These are phyloP conservation scores for Chymomyza costata DNA, from an alignment of 1,140 invertebrate species.

Conservation along the genomic window DNA sequence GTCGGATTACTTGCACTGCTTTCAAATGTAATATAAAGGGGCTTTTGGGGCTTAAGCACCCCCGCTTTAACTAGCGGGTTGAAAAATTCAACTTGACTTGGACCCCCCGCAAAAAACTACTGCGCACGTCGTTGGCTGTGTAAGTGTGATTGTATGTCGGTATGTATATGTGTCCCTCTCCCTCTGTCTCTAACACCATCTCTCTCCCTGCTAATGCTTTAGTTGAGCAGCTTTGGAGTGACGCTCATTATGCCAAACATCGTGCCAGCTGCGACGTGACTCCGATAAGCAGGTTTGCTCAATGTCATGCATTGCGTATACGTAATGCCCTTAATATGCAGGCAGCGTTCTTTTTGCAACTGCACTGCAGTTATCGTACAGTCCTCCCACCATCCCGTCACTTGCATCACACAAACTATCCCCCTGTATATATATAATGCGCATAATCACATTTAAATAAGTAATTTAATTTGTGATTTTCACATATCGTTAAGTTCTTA, in stretches of 20 bases:
- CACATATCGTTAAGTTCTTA: slow-evolving; percentile 58
- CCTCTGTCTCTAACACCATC: slow-evolving; percentile 13
- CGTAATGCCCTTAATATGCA: slow-evolving; percentile 58
- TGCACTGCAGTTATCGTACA: slow-evolving; percentile 55
- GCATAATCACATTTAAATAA: slow-evolving; percentile 70
- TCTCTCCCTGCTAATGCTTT: slow-evolving; percentile 13
- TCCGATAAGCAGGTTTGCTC: slow-evolving; percentile 60
- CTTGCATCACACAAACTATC: slow-evolving; percentile 48
- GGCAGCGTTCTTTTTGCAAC: slow-evolving; percentile 60
- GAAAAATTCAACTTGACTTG: too few relatives aligned
- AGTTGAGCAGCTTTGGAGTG: slow-evolving; percentile 20
- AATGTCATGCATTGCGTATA: slow-evolving; percentile 61
- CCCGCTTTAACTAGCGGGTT: too few relatives aligned
- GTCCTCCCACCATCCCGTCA: slow-evolving; percentile 7
- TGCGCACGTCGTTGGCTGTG: too few relatives aligned
- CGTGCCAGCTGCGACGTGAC: slow-evolving; percentile 57
- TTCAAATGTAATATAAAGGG: too few relatives aligned
- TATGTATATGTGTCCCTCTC: too few relatives aligned
- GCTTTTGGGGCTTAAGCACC: too few relatives aligned
- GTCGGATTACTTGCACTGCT: slow-evolving; percentile 53
- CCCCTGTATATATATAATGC: too few relatives aligned
- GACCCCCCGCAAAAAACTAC: too few relatives aligned
- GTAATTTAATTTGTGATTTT: slow-evolving; percentile 71
- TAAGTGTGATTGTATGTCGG: too few relatives aligned
- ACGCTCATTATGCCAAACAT: slow-evolving; percentile 63